Percentiles rank a stretch among this genome's conserved stretches.
phyloP scores from a whole-genome alignment of 2,113 vertebrate genomes.

The Rhea pennata region DNA sequence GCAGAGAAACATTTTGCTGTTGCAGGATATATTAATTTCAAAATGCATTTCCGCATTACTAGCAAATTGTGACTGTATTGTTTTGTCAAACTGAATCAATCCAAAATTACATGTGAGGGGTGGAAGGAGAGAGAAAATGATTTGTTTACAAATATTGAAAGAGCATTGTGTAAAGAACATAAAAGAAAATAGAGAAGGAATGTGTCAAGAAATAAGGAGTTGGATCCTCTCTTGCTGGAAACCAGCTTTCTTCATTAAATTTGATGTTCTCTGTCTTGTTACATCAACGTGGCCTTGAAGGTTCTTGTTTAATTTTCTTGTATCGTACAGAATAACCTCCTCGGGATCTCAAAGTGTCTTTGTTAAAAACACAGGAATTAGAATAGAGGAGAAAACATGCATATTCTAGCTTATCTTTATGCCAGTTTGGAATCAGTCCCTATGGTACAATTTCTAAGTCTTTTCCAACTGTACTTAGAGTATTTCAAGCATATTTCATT shows the following conservation, averaged over 20 bases:
- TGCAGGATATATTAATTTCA: not conserved
- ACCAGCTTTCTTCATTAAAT: not conserved
- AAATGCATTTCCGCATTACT: not conserved
- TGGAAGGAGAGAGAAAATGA: not conserved
- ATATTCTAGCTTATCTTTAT: not conserved
- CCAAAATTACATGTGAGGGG: not conserved
- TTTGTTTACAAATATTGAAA: not conserved
- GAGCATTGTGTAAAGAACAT: not conserved
- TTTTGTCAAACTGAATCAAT: not conserved
- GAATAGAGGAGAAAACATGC: not conserved
- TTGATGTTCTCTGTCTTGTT: not conserved
- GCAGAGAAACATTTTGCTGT: not conserved
- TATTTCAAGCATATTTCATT: not conserved
- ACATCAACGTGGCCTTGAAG: not conserved
- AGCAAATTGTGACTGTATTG: not conserved
- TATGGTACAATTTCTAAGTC: not conserved
- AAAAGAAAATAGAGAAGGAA: not conserved
- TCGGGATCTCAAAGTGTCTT: not conserved
- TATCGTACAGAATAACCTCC: not conserved
- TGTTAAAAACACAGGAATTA: not conserved
- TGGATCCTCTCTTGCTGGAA: not conserved
- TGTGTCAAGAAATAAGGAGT: not conserved
- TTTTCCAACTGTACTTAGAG: not conserved
- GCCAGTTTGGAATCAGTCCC: not conserved
- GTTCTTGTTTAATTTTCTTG: slow-evolving; percentile 8